These are phyloP conservation scores for Dendrophyllia cribrosa DNA, from an alignment of 64 coral and sea anemone species.

Conservation along the genomic window DNA sequence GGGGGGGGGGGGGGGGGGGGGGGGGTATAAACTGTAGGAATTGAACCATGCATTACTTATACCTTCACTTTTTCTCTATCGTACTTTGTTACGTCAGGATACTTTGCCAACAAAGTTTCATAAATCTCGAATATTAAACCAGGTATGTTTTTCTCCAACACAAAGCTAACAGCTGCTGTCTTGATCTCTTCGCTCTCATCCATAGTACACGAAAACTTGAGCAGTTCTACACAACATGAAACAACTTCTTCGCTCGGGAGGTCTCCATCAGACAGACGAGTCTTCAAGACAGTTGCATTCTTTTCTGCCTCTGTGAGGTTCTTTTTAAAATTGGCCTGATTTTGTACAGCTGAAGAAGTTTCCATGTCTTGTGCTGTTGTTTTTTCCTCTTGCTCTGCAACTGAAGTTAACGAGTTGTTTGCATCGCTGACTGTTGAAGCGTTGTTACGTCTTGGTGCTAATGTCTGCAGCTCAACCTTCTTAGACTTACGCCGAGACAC, in stretches of 20 bases:
- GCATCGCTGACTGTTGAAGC: neutral
- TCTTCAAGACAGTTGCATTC: neutral
- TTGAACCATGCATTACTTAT: neutral
- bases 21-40: too few relatives aligned
- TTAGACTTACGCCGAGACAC: neutral
- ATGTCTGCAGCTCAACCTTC: neutral
- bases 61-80: conserved; percentile 4
- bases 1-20: too few relatives aligned
- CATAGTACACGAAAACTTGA: conserved; percentile 2
- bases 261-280: neutral
- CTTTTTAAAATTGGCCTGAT: too few relatives aligned
- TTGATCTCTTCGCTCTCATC: conserved; percentile 2
- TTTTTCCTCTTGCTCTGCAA: neutral
- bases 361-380: neutral
- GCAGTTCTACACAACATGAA: conserved; percentile 1
- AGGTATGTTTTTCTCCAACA: neutral
- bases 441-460: neutral
- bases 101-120: neutral
- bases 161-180: neutral
- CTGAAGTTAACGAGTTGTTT: neutral
- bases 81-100: neutral
- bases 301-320: neutral
- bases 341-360: neutral
- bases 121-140: neutral
- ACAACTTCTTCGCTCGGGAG: neutral